These are phyloP conservation scores for Caenorhabditis remanei DNA, from an alignment of 1,140 invertebrate species.

Conservation along the genomic window DNA sequence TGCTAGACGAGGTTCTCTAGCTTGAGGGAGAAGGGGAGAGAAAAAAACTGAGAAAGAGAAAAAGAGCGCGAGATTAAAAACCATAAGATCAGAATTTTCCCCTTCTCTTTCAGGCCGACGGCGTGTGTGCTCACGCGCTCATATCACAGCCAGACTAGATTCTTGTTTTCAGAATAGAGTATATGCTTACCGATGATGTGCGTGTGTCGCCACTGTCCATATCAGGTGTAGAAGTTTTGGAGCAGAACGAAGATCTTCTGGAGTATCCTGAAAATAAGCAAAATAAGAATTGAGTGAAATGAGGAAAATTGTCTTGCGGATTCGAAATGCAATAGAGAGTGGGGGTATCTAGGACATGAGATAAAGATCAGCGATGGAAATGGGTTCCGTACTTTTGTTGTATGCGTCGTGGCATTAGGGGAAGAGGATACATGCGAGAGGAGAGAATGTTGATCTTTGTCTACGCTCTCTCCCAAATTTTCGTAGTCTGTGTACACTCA, in stretches of 20 bases:
- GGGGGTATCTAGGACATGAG: not conserved
- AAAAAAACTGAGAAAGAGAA: not conserved
- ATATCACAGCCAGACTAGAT: constrained; percentile 2
- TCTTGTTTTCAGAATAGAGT: not conserved
- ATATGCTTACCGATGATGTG: constrained; percentile 33
- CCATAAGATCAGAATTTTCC: constrained; percentile 42
- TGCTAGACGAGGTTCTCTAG: not conserved
- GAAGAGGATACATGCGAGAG: not conserved
- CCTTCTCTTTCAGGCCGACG: not conserved
- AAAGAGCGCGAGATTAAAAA: constrained; percentile 17
- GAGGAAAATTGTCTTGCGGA: not conserved
- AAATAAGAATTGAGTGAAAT: not conserved
- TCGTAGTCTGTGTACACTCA: constrained; percentile 44
- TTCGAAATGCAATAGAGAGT: too few species aligned
- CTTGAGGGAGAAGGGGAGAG: not conserved
- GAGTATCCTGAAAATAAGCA: constrained; percentile 3
- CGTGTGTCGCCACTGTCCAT: constrained; percentile 7
- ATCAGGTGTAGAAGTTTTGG: constrained; percentile 34
- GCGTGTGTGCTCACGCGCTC: not conserved
- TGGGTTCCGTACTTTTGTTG: constrained; percentile 4
- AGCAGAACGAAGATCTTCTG: constrained; percentile 21
- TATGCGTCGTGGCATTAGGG: not conserved
- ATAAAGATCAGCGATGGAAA: not conserved
- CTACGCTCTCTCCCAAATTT: not conserved
- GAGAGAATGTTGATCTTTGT: constrained; percentile 5